Conservation (phyloP, 2,113 vertebrate genomes). For the Smithornis capensis region DNA sequence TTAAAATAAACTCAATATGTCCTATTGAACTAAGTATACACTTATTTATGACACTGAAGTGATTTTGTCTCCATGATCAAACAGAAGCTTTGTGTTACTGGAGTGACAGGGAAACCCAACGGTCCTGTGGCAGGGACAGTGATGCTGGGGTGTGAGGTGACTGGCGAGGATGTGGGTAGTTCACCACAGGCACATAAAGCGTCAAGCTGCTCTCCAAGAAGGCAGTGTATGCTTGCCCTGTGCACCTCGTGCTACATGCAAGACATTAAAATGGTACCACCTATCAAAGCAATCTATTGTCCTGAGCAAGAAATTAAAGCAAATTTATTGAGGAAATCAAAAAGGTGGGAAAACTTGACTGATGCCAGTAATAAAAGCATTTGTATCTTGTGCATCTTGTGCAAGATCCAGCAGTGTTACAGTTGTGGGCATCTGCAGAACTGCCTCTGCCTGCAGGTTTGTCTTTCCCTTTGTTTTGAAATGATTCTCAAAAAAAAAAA, state of each 20-base stretch:
- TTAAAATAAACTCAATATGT: not conserved
- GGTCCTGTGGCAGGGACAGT: fast-evolving
- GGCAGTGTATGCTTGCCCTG: not conserved
- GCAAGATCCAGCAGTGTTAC: not conserved
- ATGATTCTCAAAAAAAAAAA: not conserved
- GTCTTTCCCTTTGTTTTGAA: not conserved
- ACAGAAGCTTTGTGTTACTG: not conserved
- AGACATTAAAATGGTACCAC: not conserved
- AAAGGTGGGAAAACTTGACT: not conserved
- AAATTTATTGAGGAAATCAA: not conserved
- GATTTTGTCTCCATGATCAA: not conserved
- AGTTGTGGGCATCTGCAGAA: not conserved
- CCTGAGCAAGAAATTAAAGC: not conserved
- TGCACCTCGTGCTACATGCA: not conserved
- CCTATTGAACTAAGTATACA: not conserved
- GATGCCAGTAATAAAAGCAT: not conserved
- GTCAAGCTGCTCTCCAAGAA: not conserved
- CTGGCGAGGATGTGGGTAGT: too few species aligned
- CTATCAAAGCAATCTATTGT: not conserved
- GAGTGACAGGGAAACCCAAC: not conserved
- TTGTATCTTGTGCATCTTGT: fast-evolving
- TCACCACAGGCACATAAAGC: fast-evolving
- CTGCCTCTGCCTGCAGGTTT: not conserved
- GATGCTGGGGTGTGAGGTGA: fast-evolving
- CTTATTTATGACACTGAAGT: not conserved